Base-by-base conservation (phyloP, 2,888 invertebrate genomes). In the Ametastegia equiseti region DNA sequence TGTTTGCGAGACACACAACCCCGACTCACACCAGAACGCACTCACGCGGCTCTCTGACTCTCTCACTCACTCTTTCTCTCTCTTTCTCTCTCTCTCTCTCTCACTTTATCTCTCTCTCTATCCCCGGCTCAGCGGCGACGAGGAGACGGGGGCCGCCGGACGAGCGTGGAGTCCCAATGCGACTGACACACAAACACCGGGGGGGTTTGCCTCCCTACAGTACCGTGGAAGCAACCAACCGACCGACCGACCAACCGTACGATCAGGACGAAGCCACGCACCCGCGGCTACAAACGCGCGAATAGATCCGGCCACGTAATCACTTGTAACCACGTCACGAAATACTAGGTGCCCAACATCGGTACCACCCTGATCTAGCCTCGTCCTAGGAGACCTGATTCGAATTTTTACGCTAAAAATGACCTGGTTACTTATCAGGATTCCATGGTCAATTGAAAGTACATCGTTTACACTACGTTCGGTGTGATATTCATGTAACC, bases 141-240 rank as follows among this genome's bases (percentile, higher is more conserved):
- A 83, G 80, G 81, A 81, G 82, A 83, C 78, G 71, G 82, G 65
- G 71, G 71, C 80, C 83, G 73, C 82, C 83, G 85, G 85, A 84
- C 83, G 87, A 84, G 86, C 84, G 85, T 88, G 87, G 88, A 87
- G 88, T 90, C 90, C 89, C 91, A 90, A 88, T 87, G 91, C 89
- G 90, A 88, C 91, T 91, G 91, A 91, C 91, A 91, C 90, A 91
- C 91, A 91, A 91, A 91, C 91, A 90, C 89, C 89, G 88, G 86
- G 86, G 86, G 75, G 75, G 78, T 78, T 57, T 42, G 27, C 78
- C 78, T 78, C 75, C 63, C 78, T 27, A 60, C 78, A 63, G 63
- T 42, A 63, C 63, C 78, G 60, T 60, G 78, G 78, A 39, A 78
- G 39, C 78, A 33, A 39, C 75, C 60, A 60, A 60, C 78, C 78